A percentile compares a stretch with the other conserved stretches of the same genome.
Conservation (phyloP, 2,888 invertebrate genomes). For the Drosophila kambysellisi region DNA sequence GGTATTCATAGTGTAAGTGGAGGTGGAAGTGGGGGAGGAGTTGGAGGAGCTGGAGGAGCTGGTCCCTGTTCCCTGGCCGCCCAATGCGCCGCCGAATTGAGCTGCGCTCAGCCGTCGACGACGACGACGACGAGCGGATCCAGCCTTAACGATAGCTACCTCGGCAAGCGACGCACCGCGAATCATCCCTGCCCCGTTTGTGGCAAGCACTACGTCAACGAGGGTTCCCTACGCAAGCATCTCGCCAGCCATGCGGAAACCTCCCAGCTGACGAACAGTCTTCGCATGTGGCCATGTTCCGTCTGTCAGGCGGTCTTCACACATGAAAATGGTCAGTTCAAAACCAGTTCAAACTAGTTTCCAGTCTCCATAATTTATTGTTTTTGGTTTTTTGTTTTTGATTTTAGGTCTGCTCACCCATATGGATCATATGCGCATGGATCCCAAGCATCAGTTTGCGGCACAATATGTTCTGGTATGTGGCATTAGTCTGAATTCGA, state of each 20-base stretch:
- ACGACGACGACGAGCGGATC: constrained; percentile 81
- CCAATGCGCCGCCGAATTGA: constrained; percentile 69
- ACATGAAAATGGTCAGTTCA: constrained; percentile 93
- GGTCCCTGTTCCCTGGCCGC: constrained; percentile 30
- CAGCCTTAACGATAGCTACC: constrained; percentile 89
- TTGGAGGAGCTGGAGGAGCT: constrained; percentile 16
- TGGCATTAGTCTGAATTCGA: background rate
- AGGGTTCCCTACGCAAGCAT: constrained; percentile 96
- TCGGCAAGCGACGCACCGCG: constrained; percentile 96
- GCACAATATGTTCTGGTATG: constrained; percentile 93
- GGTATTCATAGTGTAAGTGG: constrained; percentile 28
- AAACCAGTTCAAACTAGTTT: background rate
- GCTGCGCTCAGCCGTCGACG: constrained; percentile 78
- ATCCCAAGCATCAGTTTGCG: constrained; percentile 97
- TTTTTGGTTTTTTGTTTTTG: background rate
- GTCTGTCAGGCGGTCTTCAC: constrained; percentile 98
- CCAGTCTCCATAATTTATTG: background rate
- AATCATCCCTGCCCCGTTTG: constrained; percentile 98
- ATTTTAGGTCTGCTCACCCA: constrained; percentile 93
- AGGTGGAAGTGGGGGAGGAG: constrained; percentile 12
- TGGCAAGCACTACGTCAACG: constrained; percentile 98
- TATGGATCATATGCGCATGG: constrained; percentile 99
- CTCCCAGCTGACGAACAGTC: constrained; percentile 92
- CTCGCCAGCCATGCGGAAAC: constrained; percentile 97
- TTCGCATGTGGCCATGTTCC: constrained; percentile 98